Conservation (phyloP, 2,888 invertebrate species). For the Megastigmus dorsalis region DNA sequence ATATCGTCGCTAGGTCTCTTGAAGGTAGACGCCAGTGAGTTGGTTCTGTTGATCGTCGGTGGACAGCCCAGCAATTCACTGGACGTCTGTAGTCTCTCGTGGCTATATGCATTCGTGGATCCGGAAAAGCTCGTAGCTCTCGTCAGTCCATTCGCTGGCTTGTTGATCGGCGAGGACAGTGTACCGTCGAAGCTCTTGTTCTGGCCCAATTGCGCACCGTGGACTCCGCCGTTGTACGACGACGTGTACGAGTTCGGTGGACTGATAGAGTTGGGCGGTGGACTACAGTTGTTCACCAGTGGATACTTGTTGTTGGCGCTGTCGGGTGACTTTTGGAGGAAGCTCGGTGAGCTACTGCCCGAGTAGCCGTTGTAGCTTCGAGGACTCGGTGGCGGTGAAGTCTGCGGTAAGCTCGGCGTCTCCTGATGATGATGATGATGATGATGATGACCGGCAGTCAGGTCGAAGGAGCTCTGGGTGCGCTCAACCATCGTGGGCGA, state of each 20-base stretch:
- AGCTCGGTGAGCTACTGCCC: slow-evolving; percentile 47
- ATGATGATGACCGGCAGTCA: slow-evolving; percentile 53
- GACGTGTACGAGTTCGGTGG: not conserved
- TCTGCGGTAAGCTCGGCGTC: slow-evolving; percentile 58
- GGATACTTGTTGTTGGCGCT: slow-evolving; percentile 32
- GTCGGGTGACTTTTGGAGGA: not conserved
- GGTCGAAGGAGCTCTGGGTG: slow-evolving; percentile 67
- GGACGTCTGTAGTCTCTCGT: slow-evolving; percentile 13
- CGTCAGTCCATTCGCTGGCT: slow-evolving; percentile 48
- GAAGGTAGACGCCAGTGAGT: slow-evolving; percentile 68
- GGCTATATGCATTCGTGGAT: slow-evolving; percentile 32
- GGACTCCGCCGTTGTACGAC: not conserved
- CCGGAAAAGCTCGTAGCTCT: slow-evolving; percentile 75
- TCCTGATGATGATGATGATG: slow-evolving; percentile 22
- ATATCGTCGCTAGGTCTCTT: slow-evolving; percentile 64
- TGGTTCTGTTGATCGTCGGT: slow-evolving; percentile 58
- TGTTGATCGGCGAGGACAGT: not conserved
- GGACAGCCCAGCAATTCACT: slow-evolving; percentile 17
- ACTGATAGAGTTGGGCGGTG: not conserved
- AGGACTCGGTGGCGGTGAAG: slow-evolving; percentile 55
- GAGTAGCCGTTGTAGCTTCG: slow-evolving; percentile 59
- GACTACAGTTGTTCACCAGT: slow-evolving; percentile 46
- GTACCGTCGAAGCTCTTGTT: slow-evolving; percentile 27
- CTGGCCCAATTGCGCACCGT: not conserved
- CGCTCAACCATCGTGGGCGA: slow-evolving; percentile 62